These are phyloP conservation scores for Petrocephalus schoutedeni DNA, from an alignment of 2,797 vertebrate genomes.

Conservation along the genomic window DNA sequence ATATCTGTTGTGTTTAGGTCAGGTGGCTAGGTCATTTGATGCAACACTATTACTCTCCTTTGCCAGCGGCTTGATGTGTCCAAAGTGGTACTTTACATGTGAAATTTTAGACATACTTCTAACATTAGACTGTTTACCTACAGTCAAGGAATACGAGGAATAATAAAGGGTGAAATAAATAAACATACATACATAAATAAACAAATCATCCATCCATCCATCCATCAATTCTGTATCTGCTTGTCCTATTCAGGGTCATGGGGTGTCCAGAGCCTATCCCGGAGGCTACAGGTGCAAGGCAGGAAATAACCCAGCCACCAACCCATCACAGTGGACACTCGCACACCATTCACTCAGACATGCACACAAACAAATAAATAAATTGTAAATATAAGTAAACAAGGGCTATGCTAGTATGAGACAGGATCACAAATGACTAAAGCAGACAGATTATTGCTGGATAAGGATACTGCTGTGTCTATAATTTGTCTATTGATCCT, in stretches of 20 bases:
- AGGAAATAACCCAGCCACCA: no score
- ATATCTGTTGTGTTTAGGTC: no score
- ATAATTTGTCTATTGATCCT: not conserved
- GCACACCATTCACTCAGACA: no score
- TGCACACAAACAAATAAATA: not conserved
- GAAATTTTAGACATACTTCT: not conserved
- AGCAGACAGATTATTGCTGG: not conserved
- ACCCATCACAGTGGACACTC: no score
- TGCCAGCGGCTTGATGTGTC: no score
- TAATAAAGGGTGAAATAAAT: not conserved
- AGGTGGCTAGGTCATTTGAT: no score
- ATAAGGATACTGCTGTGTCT: not conserved
- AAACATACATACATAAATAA: not conserved
- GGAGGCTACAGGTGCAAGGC: no score
- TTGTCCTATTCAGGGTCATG: no score
- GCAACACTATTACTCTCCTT: no score
- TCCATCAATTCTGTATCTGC: no score
- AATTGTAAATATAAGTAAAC: not conserved
- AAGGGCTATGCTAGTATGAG: not conserved
- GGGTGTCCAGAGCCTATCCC: no score
- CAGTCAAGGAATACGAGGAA: not conserved
- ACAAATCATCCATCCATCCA: no score
- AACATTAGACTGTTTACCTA: not conserved
- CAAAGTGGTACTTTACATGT: not conserved
- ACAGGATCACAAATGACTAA: not conserved